Evolutionary conservation across 2,113 vertebrate genomes (phyloP), one percentile per base, ranked within the genome.

Genomic region (Picathartes gymnocephalus): DNA sequence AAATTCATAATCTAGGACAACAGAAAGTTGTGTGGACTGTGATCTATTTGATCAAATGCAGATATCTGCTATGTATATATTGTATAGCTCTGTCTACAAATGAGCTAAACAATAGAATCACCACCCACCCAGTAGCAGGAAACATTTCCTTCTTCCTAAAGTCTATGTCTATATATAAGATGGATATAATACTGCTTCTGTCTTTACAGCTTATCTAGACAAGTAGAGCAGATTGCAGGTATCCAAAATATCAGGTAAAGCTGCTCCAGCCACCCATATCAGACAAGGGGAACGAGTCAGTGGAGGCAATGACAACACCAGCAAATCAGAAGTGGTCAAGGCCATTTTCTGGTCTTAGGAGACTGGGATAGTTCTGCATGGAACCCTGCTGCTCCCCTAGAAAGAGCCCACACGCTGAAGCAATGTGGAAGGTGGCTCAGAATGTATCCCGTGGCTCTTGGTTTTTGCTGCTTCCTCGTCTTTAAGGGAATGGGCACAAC

Each of bases 41-140:
- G 22, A 81, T 66, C n/a, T 70, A 54, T 57, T 80, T 81, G 62
- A 70, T 80, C 72, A 81, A 93, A 39, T 74, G 50, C 69, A 93
- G 77, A 62, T 42, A 86, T 66, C 28, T 86, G 25, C 62, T 92
- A 33, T 13, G 56, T 50, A 70, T 15, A 37, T 53, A 71, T 13
- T 80, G n/a, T 40, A 70, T 12, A 76, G 25, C 33, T 94, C 27
- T 56, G 39, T 68, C 47, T 79, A 51, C 35, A 81, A 19, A 53
- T 22, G 13, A 88, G 23, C 10, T 57, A 69, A 89, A 61, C 40
- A 89, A 48, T 3, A 86, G n/a, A 6, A 70, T 15, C 35, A 50
- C 8, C 16, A 37, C 45, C 13, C 39, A 74, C 4, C 5, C 61
- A 64, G 57, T 23, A 56, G 15, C 25, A 76, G 40, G 10, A 58